Base-by-base conservation (phyloP, 2,888 invertebrate species). In the Idaea aversata region DNA sequence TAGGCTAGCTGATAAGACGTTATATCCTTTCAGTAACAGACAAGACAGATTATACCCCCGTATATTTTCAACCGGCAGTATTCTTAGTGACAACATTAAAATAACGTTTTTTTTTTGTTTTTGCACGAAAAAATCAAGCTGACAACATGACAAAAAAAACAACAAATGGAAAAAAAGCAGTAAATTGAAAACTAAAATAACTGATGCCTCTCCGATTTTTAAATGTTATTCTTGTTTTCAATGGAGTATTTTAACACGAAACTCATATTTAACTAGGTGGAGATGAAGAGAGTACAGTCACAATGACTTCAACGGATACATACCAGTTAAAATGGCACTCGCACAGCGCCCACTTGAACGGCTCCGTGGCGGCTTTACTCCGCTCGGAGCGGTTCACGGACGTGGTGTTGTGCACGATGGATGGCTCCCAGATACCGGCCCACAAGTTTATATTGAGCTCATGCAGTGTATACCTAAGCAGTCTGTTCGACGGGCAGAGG, bases 271-370 rank as follows among this genome's bases (percentile, higher is more conserved):
- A 36, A 25, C 13, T n/a, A 74, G 75, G 72, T 76, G 73, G 67
- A 68, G 68, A 71, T 70, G 70, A 70, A 74, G 74, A 76, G 71
- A 67, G 64, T 68, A 47, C 47, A 47, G 64, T 62, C 63, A 84
- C 74, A 75, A 93, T 93, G 90, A 93, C 92, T 75, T 90, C 93
- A 69, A 93, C 94, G 78, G 97, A 97, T 87, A 97, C 97, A 78
- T 97, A 97, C 87, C 97, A 97, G 88, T 93, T 97, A 64, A 97
- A 97, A 93, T 97, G 97, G 97, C 96, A 97, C 88, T 97, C 97
- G 74, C 97, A 97, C 93, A 95, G 96, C 78, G 94, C 96, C 38
- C 96, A 97, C 90, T 93, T 97, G 77, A 97, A 97, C 88, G 95
- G 96, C 63, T 97, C 97, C 70, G 96, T 97, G 63, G 96, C 97